Conservation (phyloP, 2,888 invertebrate genomes). For the Plusia festucae region DNA sequence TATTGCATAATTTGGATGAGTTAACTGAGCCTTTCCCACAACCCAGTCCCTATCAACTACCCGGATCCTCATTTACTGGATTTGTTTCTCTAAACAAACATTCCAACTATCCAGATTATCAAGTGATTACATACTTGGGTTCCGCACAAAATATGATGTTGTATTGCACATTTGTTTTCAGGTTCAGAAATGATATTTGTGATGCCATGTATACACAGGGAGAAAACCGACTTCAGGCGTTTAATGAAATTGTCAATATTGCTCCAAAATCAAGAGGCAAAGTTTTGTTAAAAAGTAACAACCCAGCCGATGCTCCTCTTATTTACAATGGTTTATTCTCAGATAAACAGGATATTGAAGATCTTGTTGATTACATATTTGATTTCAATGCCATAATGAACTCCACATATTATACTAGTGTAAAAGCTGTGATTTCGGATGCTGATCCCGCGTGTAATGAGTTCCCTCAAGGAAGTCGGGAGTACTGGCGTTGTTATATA, state of each 20-base stretch:
- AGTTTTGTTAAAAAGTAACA: slow-evolving; percentile 52
- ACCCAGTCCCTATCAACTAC: slow-evolving; percentile 52
- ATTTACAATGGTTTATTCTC: slow-evolving; percentile 58
- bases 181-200: slow-evolving; percentile 73
- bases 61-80: slow-evolving; percentile 54
- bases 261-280: slow-evolving; percentile 76
- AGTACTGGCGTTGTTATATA: slow-evolving; percentile 66
- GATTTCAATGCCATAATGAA: slow-evolving; percentile 58
- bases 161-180: slow-evolving; percentile 83
- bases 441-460: slow-evolving; percentile 55
- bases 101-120: slow-evolving; percentile 58
- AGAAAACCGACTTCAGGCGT: slow-evolving; percentile 45
- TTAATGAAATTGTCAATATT: slow-evolving; percentile 56
- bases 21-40: slow-evolving; percentile 75
- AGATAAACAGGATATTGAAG: slow-evolving; percentile 57
- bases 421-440: slow-evolving; percentile 53
- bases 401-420: slow-evolving; percentile 58
- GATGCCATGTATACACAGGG: slow-evolving; percentile 50
- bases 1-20: slow-evolving; percentile 54
- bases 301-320: slow-evolving; percentile 59
- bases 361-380: slow-evolving; percentile 52
- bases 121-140: slow-evolving; percentile 46
- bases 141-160: slow-evolving; percentile 46
- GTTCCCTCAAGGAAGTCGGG: slow-evolving; percentile 47
- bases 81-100: slow-evolving; percentile 55